Conservation (phyloP, 2,888 invertebrate species). For the Norana najaformis region DNA sequence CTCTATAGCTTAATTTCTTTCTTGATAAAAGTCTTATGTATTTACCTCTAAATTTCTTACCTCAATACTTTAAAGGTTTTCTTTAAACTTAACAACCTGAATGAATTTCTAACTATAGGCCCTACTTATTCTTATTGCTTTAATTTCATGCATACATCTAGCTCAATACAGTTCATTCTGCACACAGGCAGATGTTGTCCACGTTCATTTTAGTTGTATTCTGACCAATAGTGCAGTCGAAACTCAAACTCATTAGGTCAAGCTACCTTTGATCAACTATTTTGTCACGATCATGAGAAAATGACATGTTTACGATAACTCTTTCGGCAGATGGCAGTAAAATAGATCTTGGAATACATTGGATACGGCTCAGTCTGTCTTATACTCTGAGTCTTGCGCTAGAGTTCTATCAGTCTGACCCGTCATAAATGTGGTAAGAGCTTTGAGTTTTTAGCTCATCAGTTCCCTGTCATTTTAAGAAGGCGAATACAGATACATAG, state of each 20-base stretch:
- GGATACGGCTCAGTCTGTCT: no score
- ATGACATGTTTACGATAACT: neutral
- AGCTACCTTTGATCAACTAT: neutral
- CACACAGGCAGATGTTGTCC: no score
- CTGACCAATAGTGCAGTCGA: neutral
- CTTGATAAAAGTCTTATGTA: neutral
- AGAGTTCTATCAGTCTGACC: no score
- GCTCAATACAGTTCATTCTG: no score
- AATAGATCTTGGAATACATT: neutral
- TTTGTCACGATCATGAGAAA: neutral
- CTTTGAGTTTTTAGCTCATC: neutral
- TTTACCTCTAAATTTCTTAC: no score
- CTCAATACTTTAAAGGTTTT: no score
- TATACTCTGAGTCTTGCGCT: neutral
- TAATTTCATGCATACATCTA: no score
- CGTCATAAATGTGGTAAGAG: neutral
- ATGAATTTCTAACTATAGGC: no score
- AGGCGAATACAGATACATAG: neutral
- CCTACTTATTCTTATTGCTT: no score
- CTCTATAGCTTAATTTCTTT: neutral
- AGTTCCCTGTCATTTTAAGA: neutral
- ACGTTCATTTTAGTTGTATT: no score
- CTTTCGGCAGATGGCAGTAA: neutral
- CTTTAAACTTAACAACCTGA: no score
- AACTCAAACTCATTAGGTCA: neutral